Evolutionary conservation across 2,888 invertebrate species (phyloP), one percentile per base, ranked within the genome.

Genomic region (Oscheius myriophilus): DNA sequence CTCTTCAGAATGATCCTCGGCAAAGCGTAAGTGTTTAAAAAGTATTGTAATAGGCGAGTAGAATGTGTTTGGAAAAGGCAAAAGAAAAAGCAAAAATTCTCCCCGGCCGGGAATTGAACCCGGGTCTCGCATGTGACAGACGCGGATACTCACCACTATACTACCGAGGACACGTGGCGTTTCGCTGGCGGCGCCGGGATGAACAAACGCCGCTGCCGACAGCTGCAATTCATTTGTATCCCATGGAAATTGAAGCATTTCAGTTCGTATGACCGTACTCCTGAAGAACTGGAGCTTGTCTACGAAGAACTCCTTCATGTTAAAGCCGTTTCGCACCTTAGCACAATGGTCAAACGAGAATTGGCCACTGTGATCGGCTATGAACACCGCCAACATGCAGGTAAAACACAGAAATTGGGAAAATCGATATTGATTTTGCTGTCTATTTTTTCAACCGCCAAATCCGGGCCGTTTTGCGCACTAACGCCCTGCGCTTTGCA

Each of bases 281-380:
- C 90, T 18, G 92, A 93, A 85, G 93, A 93, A 87, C 88, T 93
- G 84, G 92, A 93, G 87, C 90, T 91, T 73, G 92, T 93, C 75
- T 93, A 92, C 86, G 93, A 93, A 84, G 93, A 93, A 86, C 89
- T 93, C 62, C 89, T 92, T 73, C 92, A 92, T 86, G 92, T 93
- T 82, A 91, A 92, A 82, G 92, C 93, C 18, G 89, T 93, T 70
- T 91, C 92, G 7, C 92, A 93, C 88, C 89, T 93, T 67, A 92
- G 92, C 71, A 92, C 92, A 81, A 81, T 81, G 79, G 80, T 80
- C 12, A 78, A 78, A 59, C 57, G 76, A 71, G 93, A 93, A 88
- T 88, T 93, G 77, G 92, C 93, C 52, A 90, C 91, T 69, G 92
- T 92, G 66, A 91, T 93, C 72, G 91, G 92, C 81, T 92, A 92